These are phyloP conservation scores for Chloroceryle aenea DNA, from an alignment of 2,113 vertebrate species.

Conservation along the genomic window DNA sequence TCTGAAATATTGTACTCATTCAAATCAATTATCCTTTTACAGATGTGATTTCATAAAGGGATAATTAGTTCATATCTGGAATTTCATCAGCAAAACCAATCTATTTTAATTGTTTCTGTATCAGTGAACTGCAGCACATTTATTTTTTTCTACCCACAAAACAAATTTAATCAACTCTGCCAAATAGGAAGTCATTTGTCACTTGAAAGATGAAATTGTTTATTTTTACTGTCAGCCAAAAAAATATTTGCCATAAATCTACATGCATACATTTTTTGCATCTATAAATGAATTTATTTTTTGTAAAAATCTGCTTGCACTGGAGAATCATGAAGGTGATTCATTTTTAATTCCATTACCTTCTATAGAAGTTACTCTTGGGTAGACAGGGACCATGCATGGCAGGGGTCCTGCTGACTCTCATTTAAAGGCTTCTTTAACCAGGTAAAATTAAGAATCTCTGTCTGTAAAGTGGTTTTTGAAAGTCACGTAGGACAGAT, in stretches of 20 bases:
- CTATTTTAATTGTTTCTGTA: conserved; percentile 67
- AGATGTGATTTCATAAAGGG: conserved; percentile 19
- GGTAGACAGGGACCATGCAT: background rate
- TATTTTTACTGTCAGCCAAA: conserved; percentile 16
- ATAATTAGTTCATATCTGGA: conserved; percentile 47
- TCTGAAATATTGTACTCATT: conserved; percentile 27
- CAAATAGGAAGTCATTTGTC: conserved; percentile 45
- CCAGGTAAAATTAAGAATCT: background rate
- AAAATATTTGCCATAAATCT: background rate
- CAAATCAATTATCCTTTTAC: conserved; percentile 59
- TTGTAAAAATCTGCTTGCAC: background rate
- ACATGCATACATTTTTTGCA: background rate
- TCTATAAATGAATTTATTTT: background rate
- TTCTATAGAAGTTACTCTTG: background rate
- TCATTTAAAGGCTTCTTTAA: background rate
- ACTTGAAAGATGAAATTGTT: conserved; percentile 51
- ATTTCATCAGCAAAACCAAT: conserved; percentile 43
- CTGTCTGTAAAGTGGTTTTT: background rate
- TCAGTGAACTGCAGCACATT: conserved; percentile 17
- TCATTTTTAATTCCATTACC: background rate
- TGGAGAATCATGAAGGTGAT: background rate
- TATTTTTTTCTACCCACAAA: conserved; percentile 20
- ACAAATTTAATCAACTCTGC: conserved; percentile 61
- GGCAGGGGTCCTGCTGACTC: background rate
- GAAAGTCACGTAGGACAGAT: background rate